Evolutionary conservation across 1,140 invertebrate genomes (phyloP).

Genomic region (Tetragonula clypearis): DNA sequence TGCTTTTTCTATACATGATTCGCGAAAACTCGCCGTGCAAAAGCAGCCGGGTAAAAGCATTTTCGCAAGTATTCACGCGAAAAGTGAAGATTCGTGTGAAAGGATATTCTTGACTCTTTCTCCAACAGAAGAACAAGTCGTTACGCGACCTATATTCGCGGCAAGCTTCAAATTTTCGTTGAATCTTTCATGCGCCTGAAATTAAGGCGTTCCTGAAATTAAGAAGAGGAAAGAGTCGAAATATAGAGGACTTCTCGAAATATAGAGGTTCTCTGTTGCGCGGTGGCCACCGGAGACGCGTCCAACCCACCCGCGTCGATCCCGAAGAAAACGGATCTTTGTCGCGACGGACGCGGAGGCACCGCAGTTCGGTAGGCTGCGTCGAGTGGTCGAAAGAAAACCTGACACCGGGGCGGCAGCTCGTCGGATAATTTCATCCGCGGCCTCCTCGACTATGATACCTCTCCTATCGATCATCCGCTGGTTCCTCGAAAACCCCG

Average conservation of each 20-base stretch:
- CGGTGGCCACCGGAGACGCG: not conserved
- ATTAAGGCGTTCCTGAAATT: too few relatives aligned
- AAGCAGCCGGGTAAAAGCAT: too few relatives aligned
- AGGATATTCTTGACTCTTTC: too few relatives aligned
- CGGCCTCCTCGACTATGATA: slow-evolving; percentile 51
- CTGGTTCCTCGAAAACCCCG: slow-evolving; percentile 55
- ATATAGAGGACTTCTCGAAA: not conserved
- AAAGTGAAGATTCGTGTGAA: too few relatives aligned
- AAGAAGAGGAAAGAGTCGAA: not conserved
- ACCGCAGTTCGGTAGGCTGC: slow-evolving; percentile 28
- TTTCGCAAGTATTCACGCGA: too few relatives aligned
- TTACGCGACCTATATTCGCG: too few relatives aligned
- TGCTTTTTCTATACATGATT: too few relatives aligned
- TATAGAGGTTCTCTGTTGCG: not conserved
- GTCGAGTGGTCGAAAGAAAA: slow-evolving; percentile 60
- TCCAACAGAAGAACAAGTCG: too few relatives aligned
- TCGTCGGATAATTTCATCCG: slow-evolving; percentile 55
- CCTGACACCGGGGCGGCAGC: slow-evolving; percentile 50
- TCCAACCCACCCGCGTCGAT: slow-evolving; percentile 33
- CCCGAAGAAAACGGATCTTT: slow-evolving; percentile 39
- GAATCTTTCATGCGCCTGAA: too few relatives aligned
- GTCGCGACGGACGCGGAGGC: slow-evolving; percentile 20
- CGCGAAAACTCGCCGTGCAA: too few relatives aligned
- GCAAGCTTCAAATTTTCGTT: too few relatives aligned
- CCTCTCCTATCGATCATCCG: slow-evolving; percentile 64